Conservation (phyloP, 1,140 invertebrate genomes). For the Calycopis cecrops region DNA sequence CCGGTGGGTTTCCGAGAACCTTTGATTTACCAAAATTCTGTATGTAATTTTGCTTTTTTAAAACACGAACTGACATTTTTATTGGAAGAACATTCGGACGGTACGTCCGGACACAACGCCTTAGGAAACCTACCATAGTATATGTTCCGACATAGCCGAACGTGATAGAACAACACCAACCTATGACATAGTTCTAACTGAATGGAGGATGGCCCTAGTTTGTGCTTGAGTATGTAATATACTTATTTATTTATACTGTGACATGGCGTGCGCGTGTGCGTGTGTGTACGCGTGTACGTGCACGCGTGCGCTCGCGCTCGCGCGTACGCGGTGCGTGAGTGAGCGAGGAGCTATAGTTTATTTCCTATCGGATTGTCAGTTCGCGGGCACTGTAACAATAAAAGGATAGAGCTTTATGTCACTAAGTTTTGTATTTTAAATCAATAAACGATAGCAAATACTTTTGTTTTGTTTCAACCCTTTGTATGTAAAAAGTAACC, state of each 20-base stretch:
- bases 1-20: constrained; percentile 53
- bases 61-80: constrained; percentile 4
- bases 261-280: constrained; percentile 47
- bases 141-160: constrained; percentile 25
- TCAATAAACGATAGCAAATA: constrained; percentile 74
- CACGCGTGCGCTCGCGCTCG: no score
- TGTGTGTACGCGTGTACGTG: no score
- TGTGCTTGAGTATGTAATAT: constrained; percentile 65
- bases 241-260: constrained; percentile 71
- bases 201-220: constrained; percentile 57
- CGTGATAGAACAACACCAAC: constrained; percentile 49
- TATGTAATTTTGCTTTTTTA: not conserved
- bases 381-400: constrained; percentile 74
- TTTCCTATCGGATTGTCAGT: constrained; percentile 75
- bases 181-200: constrained; percentile 48
- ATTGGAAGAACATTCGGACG: not conserved
- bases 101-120: not conserved
- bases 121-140: constrained; percentile 50
- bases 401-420: constrained; percentile 74
- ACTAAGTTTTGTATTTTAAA: constrained; percentile 76
- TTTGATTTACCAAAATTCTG: constrained; percentile 6
- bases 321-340: constrained; percentile 41
- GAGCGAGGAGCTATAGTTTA: constrained; percentile 64
- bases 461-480: constrained; percentile 22
- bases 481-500: no score